A percentile compares a stretch with the other conserved stretches of the same genome.
Evolutionary conservation across 1,140 invertebrate species (phyloP).

Genomic region (Hermatobates lingyangjiaoensis): DNA sequence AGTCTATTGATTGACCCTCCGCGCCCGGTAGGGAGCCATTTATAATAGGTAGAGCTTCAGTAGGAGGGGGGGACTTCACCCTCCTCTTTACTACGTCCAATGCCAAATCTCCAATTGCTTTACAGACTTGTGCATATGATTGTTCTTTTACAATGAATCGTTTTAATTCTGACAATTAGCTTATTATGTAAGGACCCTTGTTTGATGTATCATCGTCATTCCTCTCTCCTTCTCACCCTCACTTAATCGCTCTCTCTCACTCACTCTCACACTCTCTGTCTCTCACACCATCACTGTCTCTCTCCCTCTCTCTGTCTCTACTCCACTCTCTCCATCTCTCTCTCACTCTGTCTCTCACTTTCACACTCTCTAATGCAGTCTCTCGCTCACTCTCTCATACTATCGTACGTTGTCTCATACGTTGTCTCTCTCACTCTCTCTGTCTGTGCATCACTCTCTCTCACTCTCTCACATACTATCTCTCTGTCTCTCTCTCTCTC

Average conservation of each 20-base stretch:
- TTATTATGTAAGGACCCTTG: too few species aligned
- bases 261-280: not conserved
- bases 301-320: not conserved
- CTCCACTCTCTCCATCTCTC: not conserved
- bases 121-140: too few species aligned
- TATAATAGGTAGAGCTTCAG: too few species aligned
- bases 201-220: too few species aligned
- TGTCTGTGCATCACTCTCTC: not conserved
- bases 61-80: too few species aligned
- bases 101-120: too few species aligned
- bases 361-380: not conserved
- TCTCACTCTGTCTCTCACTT: not conserved
- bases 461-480: not conserved
- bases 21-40: too few species aligned
- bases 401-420: not conserved
- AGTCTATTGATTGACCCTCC: too few species aligned
- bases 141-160: too few species aligned
- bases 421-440: not conserved
- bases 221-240: not conserved
- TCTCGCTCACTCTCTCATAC: not conserved
- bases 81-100: too few species aligned
- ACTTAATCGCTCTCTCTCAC: not conserved
- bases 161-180: too few species aligned
- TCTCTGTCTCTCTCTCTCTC: not conserved
- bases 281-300: not conserved